Conservation (phyloP, 2,797 vertebrate species). For the Pogonophryne albipinna region DNA sequence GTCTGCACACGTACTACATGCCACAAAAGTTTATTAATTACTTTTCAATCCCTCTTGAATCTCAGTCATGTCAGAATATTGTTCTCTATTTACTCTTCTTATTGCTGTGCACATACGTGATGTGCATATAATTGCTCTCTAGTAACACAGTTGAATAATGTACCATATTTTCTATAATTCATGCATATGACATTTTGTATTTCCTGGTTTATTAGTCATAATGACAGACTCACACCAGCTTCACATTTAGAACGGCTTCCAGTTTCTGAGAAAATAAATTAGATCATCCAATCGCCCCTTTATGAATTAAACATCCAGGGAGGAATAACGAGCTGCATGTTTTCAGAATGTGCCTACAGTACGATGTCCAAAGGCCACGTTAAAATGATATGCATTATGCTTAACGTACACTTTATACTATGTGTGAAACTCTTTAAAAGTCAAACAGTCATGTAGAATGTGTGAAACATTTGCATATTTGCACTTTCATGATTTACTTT, state of each 20-base stretch:
- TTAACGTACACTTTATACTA: constrained; percentile 1
- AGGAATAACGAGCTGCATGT: constrained; percentile 32
- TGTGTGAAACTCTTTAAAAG: constrained; percentile 24
- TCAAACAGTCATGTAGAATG: constrained; percentile 26
- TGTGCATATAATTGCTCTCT: too few relatives aligned
- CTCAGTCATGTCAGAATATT: too few relatives aligned
- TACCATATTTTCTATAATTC: constrained; percentile 19
- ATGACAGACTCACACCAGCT: constrained; percentile 7
- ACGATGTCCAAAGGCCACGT: constrained; percentile 27
- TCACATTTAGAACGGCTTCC: constrained; percentile 5
- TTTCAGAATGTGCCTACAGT: constrained; percentile 32
- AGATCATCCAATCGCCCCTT: constrained; percentile 35
- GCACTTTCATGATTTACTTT: constrained; percentile 21
- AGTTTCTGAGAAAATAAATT: constrained; percentile 12
- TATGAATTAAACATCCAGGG: constrained; percentile 64
- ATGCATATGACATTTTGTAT: constrained; percentile 36
- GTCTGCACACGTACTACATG: too few relatives aligned
- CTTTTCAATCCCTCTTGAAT: too few relatives aligned
- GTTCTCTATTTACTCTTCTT: too few relatives aligned
- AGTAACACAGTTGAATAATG: neutral
- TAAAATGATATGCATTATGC: constrained; percentile 27
- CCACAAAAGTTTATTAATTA: too few relatives aligned
- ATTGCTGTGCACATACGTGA: too few relatives aligned
- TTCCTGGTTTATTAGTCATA: constrained; percentile 44
- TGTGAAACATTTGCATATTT: constrained; percentile 24